Evolutionary conservation across 2,113 vertebrate genomes (phyloP).

Genomic region (Stigmatopora nigra): DNA sequence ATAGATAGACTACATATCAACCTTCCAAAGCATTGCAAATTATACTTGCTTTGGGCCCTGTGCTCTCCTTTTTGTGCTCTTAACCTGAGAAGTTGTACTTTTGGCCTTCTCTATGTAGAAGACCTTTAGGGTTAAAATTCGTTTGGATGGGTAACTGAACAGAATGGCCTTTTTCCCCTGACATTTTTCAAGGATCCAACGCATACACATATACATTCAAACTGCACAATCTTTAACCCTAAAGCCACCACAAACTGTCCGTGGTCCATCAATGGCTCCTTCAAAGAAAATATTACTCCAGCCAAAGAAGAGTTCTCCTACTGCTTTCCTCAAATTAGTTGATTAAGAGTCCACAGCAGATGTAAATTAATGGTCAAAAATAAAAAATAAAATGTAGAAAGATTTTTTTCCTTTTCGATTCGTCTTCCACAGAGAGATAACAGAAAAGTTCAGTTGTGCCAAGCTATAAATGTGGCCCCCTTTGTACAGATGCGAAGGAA

Average conservation of each 20-base stretch:
- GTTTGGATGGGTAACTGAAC: conserved; percentile 4
- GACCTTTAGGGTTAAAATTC: conserved; percentile 8
- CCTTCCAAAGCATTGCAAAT: conserved; percentile 39
- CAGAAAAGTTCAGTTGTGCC: conserved; percentile 61
- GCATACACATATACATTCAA: conserved; percentile 55
- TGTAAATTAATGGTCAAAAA: conserved; percentile 68
- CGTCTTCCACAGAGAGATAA: conserved; percentile 63
- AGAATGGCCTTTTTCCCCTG: conserved; percentile 13
- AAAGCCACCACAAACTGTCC: conserved; percentile 66
- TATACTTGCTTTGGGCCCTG: conserved; percentile 46
- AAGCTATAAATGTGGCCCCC: conserved; percentile 46
- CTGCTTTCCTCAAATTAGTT: conserved; percentile 61
- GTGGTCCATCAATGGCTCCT: conserved; percentile 61
- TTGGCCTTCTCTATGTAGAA: conserved; percentile 37
- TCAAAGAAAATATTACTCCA: conserved; percentile 39
- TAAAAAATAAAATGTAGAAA: conserved; percentile 36
- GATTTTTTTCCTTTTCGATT: conserved; percentile 64
- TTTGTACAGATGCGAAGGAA: conserved; percentile 43
- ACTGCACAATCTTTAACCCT: conserved; percentile 56
- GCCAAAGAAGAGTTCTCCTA: conserved; percentile 45
- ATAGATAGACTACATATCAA: conserved; percentile 28
- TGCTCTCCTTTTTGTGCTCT: conserved; percentile 55
- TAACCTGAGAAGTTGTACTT: conserved; percentile 57
- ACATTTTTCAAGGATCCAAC: conserved; percentile 33
- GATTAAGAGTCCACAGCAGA: conserved; percentile 78